Percentiles rank a stretch among this genome's conserved stretches.
These are phyloP conservation scores for Crocuta crocuta DNA, from an alignment of 2,113 vertebrate species.

Conservation along the genomic window DNA sequence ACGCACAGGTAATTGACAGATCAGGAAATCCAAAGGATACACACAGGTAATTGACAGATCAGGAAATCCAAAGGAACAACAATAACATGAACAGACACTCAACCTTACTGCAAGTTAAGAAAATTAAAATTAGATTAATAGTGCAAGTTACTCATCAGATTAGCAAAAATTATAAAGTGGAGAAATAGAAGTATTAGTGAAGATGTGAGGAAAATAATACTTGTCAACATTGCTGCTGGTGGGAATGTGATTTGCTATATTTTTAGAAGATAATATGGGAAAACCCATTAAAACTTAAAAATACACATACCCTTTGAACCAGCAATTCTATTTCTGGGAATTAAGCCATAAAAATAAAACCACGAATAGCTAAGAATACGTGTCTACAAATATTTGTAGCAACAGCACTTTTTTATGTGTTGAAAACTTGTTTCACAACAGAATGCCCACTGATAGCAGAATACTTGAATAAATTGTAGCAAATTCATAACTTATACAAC, in stretches of 20 bases:
- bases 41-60: neutral
- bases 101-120: neutral
- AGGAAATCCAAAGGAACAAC: neutral
- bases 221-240: neutral
- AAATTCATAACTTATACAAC: neutral
- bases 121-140: neutral
- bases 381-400: neutral
- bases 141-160: neutral
- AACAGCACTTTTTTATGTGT: neutral
- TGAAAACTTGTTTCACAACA: constrained; percentile 16
- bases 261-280: constrained; percentile 68
- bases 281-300: constrained; percentile 58
- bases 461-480: neutral
- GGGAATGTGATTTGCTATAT: constrained; percentile 17
- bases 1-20: neutral
- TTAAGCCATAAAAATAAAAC: constrained; percentile 58
- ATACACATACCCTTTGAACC: constrained; percentile 48
- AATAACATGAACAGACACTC: neutral
- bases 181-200: neutral
- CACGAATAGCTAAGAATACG: constrained; percentile 17
- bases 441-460: neutral
- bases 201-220: constrained; percentile 14
- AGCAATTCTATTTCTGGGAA: constrained; percentile 16
- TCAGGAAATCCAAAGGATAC: neutral
- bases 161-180: constrained; percentile 33